phyloP scores from a whole-genome alignment of 2,888 invertebrate genomes.

The Mamestra brassicae region DNA sequence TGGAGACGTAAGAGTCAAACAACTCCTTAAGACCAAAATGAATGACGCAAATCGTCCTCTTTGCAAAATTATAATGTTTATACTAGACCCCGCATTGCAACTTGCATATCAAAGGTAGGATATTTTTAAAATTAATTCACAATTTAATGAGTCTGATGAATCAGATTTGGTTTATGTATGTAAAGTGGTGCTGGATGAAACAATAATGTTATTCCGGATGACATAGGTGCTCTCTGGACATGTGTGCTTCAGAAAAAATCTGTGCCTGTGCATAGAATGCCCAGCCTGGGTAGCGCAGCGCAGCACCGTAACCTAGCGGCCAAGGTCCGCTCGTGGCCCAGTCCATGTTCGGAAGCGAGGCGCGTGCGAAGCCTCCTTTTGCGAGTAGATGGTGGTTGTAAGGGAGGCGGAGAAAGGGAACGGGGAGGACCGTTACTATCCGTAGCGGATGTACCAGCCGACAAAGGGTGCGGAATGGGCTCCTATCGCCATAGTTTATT shows the following conservation, averaged over 20 bases:
- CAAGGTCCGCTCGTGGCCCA: background rate
- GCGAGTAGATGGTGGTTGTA: background rate
- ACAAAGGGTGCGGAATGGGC: too few species aligned
- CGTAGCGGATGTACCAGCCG: background rate
- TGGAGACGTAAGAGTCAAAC: conserved; percentile 65
- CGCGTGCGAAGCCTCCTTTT: background rate
- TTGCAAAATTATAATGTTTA: conserved; percentile 66
- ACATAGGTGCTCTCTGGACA: background rate
- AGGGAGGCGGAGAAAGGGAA: background rate
- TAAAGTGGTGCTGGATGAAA: background rate
- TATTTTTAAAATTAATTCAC: background rate
- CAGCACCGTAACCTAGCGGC: background rate
- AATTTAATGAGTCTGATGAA: background rate
- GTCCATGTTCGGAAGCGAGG: background rate
- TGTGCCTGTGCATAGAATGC: background rate
- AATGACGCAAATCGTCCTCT: conserved; percentile 66
- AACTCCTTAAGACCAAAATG: conserved; percentile 65
- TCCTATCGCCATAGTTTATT: too few species aligned
- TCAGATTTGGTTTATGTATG: background rate
- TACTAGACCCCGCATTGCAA: conserved; percentile 67
- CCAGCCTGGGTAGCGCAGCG: background rate
- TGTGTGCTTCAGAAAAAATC: background rate
- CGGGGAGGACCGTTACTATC: background rate
- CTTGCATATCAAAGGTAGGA: conserved; percentile 71
- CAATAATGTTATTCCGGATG: background rate